Base-by-base conservation (phyloP, 2,888 invertebrate species). In the Drosophila longiperda region DNA sequence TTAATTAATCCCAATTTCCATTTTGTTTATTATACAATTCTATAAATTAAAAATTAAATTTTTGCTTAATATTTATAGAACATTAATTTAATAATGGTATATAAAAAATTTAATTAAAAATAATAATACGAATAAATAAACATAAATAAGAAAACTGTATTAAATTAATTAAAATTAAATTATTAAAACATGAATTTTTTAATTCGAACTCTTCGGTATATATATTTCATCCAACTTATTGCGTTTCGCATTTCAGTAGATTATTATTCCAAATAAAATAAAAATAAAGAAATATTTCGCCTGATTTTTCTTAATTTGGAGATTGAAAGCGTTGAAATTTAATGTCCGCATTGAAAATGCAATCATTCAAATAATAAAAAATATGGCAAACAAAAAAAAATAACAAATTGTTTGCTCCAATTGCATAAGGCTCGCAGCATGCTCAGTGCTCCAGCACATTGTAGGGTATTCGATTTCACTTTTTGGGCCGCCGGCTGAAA, bases 401-500 rank as follows among this genome's bases (percentile, higher is more conserved):
- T 2, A 26, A 38, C 17, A n/a, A 7, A 26, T 20, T 15, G 15
- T 12, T 3, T 6, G 11, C 20, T 65, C 55, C 8, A 50, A 36
- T 55, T 40, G 12, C 57, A 38, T 33, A 1, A 3, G 12, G 9
- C 33, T 52, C 17, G 17, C n/a, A 33, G 5, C 53, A 73, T 73
- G 59, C 52, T 52, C 59, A 54, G 17, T 0, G 0, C 29, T 29
- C 29, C 29, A 29, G 11, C 3, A 23, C 17, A 26, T 34, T 36
- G 23, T n/a, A 78, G 75, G 33, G 77, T 75, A 75, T 78, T 64
- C 32, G 45, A 20, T 81, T 70, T 70, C 64, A 63, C 61, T 65
- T 72, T 60, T 57, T 64, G 68, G 60, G 53, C 78, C 76, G 70
- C 70, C 67, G 77, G 79, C 89, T 85, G 87, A 85, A 74, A 72